Percentiles rank a stretch among this genome's conserved stretches.
Conservation (phyloP, 2,888 invertebrate species). For the Desoria tigrina region DNA sequence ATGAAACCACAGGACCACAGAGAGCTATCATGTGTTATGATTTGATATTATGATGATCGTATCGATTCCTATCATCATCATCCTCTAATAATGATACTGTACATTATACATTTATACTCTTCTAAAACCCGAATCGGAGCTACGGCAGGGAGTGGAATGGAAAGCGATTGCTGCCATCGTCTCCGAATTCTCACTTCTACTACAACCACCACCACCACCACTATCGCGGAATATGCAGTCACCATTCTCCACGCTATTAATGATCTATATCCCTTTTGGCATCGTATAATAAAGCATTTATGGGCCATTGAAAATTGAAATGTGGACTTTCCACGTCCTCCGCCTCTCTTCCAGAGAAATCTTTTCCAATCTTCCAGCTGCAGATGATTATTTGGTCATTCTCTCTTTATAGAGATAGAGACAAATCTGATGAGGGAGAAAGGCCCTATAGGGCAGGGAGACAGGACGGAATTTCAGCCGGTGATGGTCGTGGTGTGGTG, state of each 20-base stretch:
- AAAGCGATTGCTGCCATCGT: background rate
- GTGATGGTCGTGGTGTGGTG: constrained; percentile 3
- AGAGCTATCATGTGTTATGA: too few species aligned
- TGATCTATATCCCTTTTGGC: constrained; percentile 25
- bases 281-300: constrained; percentile 27
- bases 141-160: too few species aligned
- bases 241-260: constrained; percentile 12
- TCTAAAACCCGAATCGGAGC: too few species aligned
- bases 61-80: too few species aligned
- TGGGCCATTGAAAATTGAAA: constrained; percentile 30
- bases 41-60: too few species aligned
- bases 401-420: constrained; percentile 18
- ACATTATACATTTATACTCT: too few species aligned
- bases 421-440: constrained; percentile 35
- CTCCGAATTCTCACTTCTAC: background rate
- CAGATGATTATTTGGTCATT: constrained; percentile 40
- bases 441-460: background rate
- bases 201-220: background rate
- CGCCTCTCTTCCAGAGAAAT: constrained; percentile 9
- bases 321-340: constrained; percentile 25
- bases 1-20: too few species aligned
- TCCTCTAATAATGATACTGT: too few species aligned
- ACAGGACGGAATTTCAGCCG: background rate
- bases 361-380: constrained; percentile 24
- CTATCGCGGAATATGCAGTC: constrained; percentile 14